phyloP scores from a whole-genome alignment of 1,140 invertebrate species.

The Aphis gossypii region DNA sequence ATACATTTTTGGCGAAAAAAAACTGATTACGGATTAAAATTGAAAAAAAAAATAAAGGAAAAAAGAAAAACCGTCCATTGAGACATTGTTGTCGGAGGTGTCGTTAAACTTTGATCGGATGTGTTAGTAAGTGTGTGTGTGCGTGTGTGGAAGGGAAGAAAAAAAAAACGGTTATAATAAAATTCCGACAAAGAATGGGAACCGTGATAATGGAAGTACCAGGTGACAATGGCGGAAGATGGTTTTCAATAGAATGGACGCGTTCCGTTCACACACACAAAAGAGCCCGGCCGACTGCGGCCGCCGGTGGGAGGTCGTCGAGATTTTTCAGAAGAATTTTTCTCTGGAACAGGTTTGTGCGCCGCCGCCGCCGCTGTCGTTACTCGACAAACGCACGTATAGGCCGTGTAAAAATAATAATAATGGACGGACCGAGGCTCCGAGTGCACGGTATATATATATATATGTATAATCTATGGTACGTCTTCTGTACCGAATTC shows the following conservation, averaged over 20 bases:
- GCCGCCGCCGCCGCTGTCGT: not conserved
- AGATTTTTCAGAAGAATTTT: constrained; percentile 57
- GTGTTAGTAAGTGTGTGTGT: not conserved
- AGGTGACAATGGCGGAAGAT: constrained; percentile 58
- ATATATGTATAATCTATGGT: not conserved
- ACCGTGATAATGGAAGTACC: constrained; percentile 56
- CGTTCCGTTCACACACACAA: constrained; percentile 42
- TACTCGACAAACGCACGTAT: constrained; percentile 53
- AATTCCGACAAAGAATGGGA: constrained; percentile 58
- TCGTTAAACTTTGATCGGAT: constrained; percentile 57
- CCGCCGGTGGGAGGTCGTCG: constrained; percentile 56
- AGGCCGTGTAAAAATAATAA: constrained; percentile 49
- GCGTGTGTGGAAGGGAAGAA: constrained; percentile 14
- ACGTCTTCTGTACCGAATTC: constrained; percentile 7
- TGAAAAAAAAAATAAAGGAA: constrained; percentile 17
- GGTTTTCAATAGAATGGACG: constrained; percentile 56
- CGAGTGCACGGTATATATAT: not conserved
- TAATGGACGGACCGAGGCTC: constrained; percentile 34
- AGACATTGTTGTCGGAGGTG: constrained; percentile 56
- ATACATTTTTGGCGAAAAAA: constrained; percentile 7
- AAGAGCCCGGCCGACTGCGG: constrained; percentile 37
- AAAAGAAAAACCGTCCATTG: constrained; percentile 40
- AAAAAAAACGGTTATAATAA: constrained; percentile 58
- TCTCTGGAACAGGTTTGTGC: constrained; percentile 56
- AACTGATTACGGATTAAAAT: constrained; percentile 52